phyloP scores from a whole-genome alignment of 2,797 vertebrate species.

The Galago senegalensis region DNA sequence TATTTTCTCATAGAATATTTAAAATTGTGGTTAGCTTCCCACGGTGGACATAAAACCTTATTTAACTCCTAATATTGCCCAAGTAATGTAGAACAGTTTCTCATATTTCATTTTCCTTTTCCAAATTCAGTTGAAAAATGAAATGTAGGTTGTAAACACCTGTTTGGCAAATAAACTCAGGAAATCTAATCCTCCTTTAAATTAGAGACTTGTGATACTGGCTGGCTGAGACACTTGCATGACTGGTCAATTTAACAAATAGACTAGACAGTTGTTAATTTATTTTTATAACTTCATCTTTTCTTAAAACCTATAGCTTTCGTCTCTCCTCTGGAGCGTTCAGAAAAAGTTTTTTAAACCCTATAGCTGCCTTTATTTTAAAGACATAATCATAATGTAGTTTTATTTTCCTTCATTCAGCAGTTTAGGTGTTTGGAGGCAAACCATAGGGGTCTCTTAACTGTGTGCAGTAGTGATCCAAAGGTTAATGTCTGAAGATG shows the following conservation, averaged over 20 bases:
- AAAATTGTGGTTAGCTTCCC: conserved; percentile 36
- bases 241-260: conserved; percentile 50
- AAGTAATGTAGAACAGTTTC: conserved; percentile 38
- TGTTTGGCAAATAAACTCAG: conserved; percentile 15
- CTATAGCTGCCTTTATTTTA: conserved; percentile 47
- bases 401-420: conserved; percentile 23
- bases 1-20: conserved; percentile 53
- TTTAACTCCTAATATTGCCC: conserved; percentile 1
- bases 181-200: conserved; percentile 41
- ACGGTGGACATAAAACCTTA: conserved; percentile 3
- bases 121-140: conserved; percentile 38
- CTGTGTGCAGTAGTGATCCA: not conserved
- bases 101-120: conserved; percentile 50
- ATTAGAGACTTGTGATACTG: conserved; percentile 40
- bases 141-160: not conserved
- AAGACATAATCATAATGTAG: not conserved
- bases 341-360: not conserved
- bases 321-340: not conserved
- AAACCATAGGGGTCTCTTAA: not conserved
- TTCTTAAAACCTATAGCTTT: conserved; percentile 19
- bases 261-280: not conserved
- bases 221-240: conserved; percentile 43
- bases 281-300: conserved; percentile 38
- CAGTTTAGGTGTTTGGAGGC: not conserved
- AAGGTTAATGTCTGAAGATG: not conserved